Percentiles rank a stretch among this genome's conserved stretches.
Evolutionary conservation across 2,797 vertebrate species (phyloP).

Genomic region (Enteromius paludinosus): DNA sequence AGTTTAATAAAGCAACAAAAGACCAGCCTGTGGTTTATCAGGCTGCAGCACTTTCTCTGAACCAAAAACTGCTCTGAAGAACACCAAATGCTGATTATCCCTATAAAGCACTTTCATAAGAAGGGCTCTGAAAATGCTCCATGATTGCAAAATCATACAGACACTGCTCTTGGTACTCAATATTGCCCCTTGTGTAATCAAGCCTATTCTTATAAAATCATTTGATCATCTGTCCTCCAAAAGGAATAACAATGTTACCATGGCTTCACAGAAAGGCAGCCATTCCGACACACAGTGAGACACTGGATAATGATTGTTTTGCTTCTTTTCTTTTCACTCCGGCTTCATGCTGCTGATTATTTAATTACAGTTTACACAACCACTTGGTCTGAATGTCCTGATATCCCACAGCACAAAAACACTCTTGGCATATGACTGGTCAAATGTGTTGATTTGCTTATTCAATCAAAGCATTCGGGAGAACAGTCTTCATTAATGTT

Average conservation of each 20-base stretch:
- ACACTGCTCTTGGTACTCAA: not conserved
- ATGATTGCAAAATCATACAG: constrained; percentile 17
- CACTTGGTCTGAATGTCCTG: constrained; percentile 19
- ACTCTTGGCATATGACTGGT: not conserved
- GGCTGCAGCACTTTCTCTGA: not conserved
- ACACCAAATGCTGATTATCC: not conserved
- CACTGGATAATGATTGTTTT: constrained; percentile 42
- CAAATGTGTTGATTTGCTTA: not conserved
- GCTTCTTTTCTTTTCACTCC: constrained; percentile 11
- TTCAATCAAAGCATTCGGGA: not conserved
- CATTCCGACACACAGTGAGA: constrained; percentile 10
- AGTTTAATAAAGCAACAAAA: not conserved
- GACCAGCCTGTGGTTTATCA: not conserved
- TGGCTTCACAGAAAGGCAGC: constrained; percentile 5
- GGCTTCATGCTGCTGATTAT: constrained; percentile 46
- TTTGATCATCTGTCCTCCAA: not conserved
- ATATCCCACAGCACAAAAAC: not conserved
- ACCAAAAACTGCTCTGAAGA: not conserved
- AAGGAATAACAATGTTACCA: constrained; percentile 3
- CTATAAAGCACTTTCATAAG: not conserved
- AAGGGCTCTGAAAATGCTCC: not conserved
- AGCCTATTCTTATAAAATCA: not conserved
- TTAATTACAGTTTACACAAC: constrained; percentile 42
- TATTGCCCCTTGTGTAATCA: constrained; percentile 21
- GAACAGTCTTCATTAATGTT: not conserved